phyloP scores from a whole-genome alignment of 2,797 vertebrate genomes.

The Podarcis siculus region DNA sequence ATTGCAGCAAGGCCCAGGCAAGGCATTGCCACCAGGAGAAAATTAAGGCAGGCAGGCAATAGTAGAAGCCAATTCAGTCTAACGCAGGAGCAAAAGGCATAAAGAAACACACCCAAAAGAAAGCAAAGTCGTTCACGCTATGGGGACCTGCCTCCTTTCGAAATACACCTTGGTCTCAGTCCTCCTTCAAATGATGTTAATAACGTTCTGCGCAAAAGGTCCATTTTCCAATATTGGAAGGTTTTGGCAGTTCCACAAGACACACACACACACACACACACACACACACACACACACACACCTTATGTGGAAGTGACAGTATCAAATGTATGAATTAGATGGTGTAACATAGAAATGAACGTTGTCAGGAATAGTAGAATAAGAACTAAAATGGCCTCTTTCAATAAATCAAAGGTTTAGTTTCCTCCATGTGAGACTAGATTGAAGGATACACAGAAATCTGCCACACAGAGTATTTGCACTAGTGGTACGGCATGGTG shows the following conservation, averaged over 20 bases:
- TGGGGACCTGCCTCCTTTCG: constrained; percentile 42
- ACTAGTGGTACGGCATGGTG: no score
- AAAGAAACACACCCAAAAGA: constrained; percentile 49
- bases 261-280: no score
- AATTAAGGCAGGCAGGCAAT: constrained; percentile 6
- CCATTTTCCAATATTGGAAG: constrained; percentile 47
- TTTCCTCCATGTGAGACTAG: neutral
- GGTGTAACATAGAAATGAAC: neutral
- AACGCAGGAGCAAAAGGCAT: constrained; percentile 32
- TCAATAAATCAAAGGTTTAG: neutral
- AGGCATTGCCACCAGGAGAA: neutral
- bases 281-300: no score
- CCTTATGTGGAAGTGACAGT: neutral
- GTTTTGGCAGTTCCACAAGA: neutral
- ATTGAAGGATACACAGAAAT: no score
- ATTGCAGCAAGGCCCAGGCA: constrained; percentile 43
- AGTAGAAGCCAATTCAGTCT: neutral
- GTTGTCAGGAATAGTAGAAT: neutral
- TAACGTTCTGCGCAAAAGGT: constrained; percentile 39
- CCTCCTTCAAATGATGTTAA: neutral
- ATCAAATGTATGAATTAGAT: neutral
- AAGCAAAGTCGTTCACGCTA: constrained; percentile 41
- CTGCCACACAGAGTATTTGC: neutral
- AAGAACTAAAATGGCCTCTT: neutral
- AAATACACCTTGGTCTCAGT: neutral